Conservation (phyloP, 2,797 vertebrate genomes). For the Phylloscopus collybita region DNA sequence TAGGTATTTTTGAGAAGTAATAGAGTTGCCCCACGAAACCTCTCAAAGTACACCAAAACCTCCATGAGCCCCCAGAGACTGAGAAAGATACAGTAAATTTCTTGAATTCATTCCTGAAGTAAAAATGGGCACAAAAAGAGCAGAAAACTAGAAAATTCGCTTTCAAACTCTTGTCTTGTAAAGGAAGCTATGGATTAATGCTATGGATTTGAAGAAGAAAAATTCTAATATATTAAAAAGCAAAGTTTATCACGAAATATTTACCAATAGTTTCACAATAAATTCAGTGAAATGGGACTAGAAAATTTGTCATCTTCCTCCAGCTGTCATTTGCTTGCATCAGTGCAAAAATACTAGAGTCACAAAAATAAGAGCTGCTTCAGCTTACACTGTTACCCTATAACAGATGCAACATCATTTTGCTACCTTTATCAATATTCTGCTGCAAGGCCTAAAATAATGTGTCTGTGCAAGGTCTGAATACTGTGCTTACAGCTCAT, state of each 20-base stretch:
- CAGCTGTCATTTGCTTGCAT: neutral
- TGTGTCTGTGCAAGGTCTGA: neutral
- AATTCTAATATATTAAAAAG: neutral
- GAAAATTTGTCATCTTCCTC: neutral
- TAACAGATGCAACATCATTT: neutral
- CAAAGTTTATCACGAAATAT: neutral
- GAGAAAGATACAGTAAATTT: neutral
- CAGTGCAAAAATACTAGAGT: neutral
- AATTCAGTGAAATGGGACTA: neutral
- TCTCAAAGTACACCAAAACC: neutral
- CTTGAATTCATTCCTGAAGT: neutral
- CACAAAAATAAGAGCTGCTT: neutral
- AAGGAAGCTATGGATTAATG: neutral
- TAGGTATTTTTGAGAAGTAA: neutral
- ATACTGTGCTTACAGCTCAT: neutral
- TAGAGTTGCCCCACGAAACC: neutral
- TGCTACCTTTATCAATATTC: neutral
- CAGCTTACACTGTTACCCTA: neutral
- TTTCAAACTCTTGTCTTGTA: neutral
- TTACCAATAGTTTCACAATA: neutral
- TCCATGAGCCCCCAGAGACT: rapidly evolving
- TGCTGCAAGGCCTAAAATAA: neutral
- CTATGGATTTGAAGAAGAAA: neutral
- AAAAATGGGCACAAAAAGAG: neutral
- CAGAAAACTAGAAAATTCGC: neutral